Conservation (phyloP, 2,888 invertebrate genomes). For the Aricia artaxerxes region DNA sequence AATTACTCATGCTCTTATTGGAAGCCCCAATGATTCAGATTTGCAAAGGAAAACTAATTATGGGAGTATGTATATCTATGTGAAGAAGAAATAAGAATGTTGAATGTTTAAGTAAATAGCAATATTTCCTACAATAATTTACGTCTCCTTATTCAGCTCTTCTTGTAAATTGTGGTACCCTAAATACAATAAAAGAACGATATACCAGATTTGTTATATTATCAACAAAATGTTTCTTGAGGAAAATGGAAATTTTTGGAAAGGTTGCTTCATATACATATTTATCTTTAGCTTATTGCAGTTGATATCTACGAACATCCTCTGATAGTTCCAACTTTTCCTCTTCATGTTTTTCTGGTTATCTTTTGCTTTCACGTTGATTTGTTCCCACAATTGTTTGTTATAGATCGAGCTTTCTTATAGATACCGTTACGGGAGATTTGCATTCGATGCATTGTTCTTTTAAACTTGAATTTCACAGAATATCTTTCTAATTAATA, state of each 20-base stretch:
- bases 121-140: background rate
- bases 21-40: background rate
- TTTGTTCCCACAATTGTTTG: constrained; percentile 33
- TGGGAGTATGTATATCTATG: background rate
- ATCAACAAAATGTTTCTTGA: background rate
- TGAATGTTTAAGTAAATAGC: background rate
- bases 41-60: background rate
- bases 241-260: background rate
- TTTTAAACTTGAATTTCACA: background rate
- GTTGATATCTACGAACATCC: background rate
- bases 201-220: background rate
- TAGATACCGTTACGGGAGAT: constrained; percentile 27
- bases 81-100: background rate
- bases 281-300: background rate
- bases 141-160: background rate
- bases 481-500: background rate
- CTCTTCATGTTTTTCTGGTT: constrained; percentile 11
- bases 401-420: constrained; percentile 28
- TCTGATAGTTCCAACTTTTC: constrained; percentile 32
- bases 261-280: background rate
- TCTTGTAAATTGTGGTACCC: background rate
- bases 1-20: background rate
- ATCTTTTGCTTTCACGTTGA: constrained; percentile 31
- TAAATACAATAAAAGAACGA: background rate
- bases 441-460: constrained; percentile 14